Base-by-base conservation (phyloP, 2,113 vertebrate species). In the Ageneiosus marmoratus region DNA sequence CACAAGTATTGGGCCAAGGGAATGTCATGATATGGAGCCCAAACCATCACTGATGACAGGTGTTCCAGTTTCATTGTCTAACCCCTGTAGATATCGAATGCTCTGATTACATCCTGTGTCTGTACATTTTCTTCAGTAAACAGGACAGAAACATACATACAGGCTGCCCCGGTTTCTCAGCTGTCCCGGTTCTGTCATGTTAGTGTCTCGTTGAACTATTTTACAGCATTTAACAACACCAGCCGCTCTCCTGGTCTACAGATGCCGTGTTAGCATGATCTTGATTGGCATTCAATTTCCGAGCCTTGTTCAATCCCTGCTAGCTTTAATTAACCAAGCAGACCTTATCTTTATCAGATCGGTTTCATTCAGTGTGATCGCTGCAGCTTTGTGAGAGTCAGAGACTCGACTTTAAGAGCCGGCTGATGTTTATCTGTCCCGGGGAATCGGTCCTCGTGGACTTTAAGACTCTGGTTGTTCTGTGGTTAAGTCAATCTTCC, bases 291-390 rank as follows among this genome's bases (percentile, higher is more conserved):
- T 86, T 85, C 83, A 73, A 81, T 84, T 69, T 81, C 34, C 78
- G 75, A 82, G 60, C 63, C 46, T 44, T 32, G 24, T 46, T 58
- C 58, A 37, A 20, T 60, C 82, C 44, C 86, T 80, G 88, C 89
- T 86, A 83, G 24, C 81, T 91, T 93, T 92, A 94, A 93, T 93
- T 93, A 93, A 93, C 92, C 90, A 89, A 76, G 85, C 89, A 89
- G 90, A 90, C 89, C 89, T 93, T 92, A 92, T 94, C 92, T 73
- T 46, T 16, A 88, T 86, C 83, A 88, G 86, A 94, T 94, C 87
- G 81, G 84, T 90, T 88, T 89, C 86, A 87, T 91, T 91, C 91
- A 88, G 91, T 91, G 92, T 93, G 92, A 89, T 87, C 79, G 87
- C 89, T 79, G 85, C 86, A 88, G 87, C 79, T 84, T 87, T 82